These are phyloP conservation scores for Cynocephalus volans DNA, from an alignment of 2,113 vertebrate genomes.

Conservation along the genomic window DNA sequence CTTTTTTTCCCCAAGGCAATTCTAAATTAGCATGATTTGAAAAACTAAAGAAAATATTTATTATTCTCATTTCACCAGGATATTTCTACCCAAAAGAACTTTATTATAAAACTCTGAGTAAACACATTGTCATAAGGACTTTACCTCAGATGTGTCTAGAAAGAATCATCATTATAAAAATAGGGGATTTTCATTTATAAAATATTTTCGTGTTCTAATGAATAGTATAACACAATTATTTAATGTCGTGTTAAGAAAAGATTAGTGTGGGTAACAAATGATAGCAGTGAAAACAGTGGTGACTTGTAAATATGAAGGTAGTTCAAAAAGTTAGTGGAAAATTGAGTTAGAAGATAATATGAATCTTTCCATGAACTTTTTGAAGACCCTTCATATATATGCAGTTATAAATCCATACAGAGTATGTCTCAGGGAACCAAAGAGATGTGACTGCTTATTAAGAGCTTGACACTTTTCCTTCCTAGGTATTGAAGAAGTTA, in stretches of 20 bases:
- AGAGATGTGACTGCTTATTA: background rate
- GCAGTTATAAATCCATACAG: background rate
- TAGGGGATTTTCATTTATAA: background rate
- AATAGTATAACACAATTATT: constrained; percentile 8
- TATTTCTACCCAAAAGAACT: background rate
- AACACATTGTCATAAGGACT: background rate
- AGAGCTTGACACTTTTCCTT: background rate
- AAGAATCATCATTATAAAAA: constrained; percentile 20
- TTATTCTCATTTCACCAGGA: background rate
- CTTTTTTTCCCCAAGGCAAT: background rate
- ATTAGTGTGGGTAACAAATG: background rate
- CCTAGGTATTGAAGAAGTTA: background rate
- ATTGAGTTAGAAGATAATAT: too few relatives aligned
- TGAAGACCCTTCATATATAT: too few relatives aligned
- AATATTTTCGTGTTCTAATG: background rate
- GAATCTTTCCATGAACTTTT: too few relatives aligned
- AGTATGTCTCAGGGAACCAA: background rate
- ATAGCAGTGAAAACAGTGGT: background rate
- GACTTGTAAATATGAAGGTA: background rate
- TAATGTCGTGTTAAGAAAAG: constrained; percentile 1
- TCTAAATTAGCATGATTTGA: constrained; percentile 1
- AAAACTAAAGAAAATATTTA: constrained; percentile 38
- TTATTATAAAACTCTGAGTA: background rate
- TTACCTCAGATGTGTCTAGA: background rate
- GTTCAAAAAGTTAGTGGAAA: too few relatives aligned